phyloP scores from a whole-genome alignment of 2,113 vertebrate genomes.

The Craseonycteris thonglongyai region DNA sequence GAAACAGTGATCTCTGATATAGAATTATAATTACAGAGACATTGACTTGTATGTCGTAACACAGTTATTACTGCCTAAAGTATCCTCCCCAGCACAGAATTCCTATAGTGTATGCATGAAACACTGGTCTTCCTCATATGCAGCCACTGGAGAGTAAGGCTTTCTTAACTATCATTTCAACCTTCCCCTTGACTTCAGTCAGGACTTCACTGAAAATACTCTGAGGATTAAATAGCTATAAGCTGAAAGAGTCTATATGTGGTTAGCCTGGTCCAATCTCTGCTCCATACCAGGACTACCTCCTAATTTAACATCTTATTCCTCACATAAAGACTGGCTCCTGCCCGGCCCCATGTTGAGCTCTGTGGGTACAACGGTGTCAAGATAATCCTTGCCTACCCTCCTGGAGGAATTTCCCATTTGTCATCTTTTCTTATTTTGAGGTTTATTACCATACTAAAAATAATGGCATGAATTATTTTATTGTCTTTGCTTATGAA shows the following conservation, averaged over 20 bases:
- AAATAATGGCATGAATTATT: background rate
- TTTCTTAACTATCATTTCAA: background rate
- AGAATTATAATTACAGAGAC: background rate
- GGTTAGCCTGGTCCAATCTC: background rate
- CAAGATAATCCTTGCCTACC: rapidly evolving
- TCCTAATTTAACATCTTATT: background rate
- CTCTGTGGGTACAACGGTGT: background rate
- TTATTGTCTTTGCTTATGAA: background rate
- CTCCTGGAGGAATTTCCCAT: background rate
- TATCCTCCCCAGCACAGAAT: background rate
- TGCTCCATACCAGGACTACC: background rate
- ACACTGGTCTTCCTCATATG: background rate
- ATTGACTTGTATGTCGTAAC: background rate
- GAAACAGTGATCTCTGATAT: background rate
- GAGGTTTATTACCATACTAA: background rate
- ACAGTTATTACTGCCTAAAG: background rate
- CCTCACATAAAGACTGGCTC: background rate
- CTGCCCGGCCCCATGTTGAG: rapidly evolving
- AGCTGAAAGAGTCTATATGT: background rate
- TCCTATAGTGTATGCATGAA: no score
- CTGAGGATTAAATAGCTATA: background rate
- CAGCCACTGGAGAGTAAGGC: background rate
- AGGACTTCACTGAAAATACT: background rate
- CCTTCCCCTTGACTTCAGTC: background rate
- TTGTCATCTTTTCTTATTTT: background rate